Evolutionary conservation across 2,113 vertebrate species (phyloP), one percentile per base, ranked within the genome.

Genomic region (Callospermophilus lateralis): DNA sequence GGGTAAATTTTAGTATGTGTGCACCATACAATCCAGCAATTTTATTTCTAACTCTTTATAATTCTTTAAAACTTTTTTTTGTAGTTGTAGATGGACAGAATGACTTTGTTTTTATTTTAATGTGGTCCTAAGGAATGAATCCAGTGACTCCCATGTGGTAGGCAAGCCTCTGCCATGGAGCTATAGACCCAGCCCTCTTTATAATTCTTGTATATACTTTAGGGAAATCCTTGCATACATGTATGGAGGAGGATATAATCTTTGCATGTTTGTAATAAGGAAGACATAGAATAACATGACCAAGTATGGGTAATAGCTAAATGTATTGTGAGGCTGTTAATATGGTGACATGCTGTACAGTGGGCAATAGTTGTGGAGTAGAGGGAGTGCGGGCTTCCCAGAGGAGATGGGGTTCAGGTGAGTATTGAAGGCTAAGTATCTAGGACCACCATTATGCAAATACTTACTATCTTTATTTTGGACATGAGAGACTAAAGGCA

Each of bases 261-360:
- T 88, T 92, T 92, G 16, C 10, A 51, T 85, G 65, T 95, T 85
- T 79, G 11, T 84, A 84, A 51, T 24, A 74, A n/a, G 48, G 73
- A 89, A 89, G 80, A 72, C 70, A 76, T 84, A 37, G 34, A 61
- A 84, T 34, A 84, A 88, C 28, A 74, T 93, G 39, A 6, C 39
- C 39, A 37, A 13, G 5, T 91, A 45, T 89, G n/a, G 53, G 67
- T 12, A 85, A 89, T 80, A 76, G 26, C n/a, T 70, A 51, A 58
- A 89, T 92, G 76, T 83, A 61, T 45, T 92, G 63, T 34, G 68
- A 78, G 26, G 6, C 34, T 92, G 11, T 73, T 93, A 85, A 80
- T n/a, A 30, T 17, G 76, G 48, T 20, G 1, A 24, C 81, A 80
- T 83, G 20, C 37, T 61, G 1, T 65, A 42, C 51, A 88, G 32